Evolutionary conservation across 2,797 vertebrate genomes (phyloP).

Genomic region (Molossus alvarezi): DNA sequence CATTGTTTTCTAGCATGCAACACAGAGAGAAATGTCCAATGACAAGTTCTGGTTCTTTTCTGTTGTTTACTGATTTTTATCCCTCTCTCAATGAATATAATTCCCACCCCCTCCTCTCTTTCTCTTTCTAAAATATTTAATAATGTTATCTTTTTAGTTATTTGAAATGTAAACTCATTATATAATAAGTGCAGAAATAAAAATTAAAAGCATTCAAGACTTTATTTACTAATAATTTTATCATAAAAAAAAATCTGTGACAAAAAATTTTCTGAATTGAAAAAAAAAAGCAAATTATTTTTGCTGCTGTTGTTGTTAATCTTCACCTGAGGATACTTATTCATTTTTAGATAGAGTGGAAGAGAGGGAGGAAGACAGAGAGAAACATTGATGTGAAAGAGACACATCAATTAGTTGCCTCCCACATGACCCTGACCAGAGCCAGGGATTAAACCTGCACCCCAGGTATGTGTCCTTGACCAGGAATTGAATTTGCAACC

Average conservation of each 20-base stretch:
- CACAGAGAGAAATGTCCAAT: not conserved
- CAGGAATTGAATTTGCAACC: no score
- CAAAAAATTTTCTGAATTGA: not conserved
- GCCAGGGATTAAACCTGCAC: no score
- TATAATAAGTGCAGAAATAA: not conserved
- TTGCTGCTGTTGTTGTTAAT: no score
- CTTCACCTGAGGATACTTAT: no score
- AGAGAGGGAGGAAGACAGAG: no score
- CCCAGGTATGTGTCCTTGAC: no score
- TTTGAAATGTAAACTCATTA: slow-evolving; percentile 1
- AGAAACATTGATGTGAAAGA: no score
- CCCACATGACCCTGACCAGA: no score
- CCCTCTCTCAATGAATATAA: not conserved
- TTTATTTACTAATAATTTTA: not conserved
- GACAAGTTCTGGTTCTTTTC: not conserved
- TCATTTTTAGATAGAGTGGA: no score
- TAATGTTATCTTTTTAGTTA: not conserved
- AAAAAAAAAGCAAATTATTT: not conserved
- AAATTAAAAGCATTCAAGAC: not conserved
- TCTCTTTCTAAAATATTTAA: not conserved
- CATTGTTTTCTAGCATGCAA: not conserved
- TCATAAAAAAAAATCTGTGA: not conserved
- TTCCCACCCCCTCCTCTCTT: no score
- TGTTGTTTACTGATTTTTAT: not conserved
- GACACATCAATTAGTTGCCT: no score